Base-by-base conservation (phyloP, 92 coral and sea anemone species). In the Umimayanthus chanpuru region DNA sequence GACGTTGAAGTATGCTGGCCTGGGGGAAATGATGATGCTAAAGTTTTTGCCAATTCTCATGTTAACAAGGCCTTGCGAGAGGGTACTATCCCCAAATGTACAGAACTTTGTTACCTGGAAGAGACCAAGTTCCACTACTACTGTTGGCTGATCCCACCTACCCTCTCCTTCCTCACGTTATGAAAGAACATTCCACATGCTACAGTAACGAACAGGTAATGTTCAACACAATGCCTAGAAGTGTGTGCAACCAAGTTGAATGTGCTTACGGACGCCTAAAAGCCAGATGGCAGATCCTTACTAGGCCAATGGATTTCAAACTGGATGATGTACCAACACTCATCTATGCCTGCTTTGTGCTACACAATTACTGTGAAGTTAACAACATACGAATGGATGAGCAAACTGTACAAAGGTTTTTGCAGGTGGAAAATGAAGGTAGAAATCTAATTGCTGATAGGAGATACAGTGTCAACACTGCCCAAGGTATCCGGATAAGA, bases 1-100 rank as follows among this genome's bases (percentile, higher is more conserved):
- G 88, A 88, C 74, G 91, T 88, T 18, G 91, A 91, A 55, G 76
- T 89, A 67, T 76, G 88, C 70, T 91, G 93, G 93, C 93, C 91
- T 72, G 89, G 91, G 38, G 85, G 93, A 36, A 81, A 80, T 55
- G 91, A 91, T 65, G 93, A 88, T 91, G 91, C 86, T 21, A 85
- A 86, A 88, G 93, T 91, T 38, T 91, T 81, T 64, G 70, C 70
- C 70, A 16, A 64, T 64, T 64, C 70, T 16, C 70, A 64, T 16
- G 26, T 64, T 16, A 64, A 64, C 70, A 64, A 64, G 70, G 70
- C 70, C 70, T n/a, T 12, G 70, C 70, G 70, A 64, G 85, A 81
- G 41, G 85, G 85, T 50, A 81, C 85, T 23, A 21, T 81, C 68
- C 85, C 67, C 41, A 81, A 81, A 41, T 30, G 28, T 9, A 36